Percentiles rank a stretch among this genome's conserved stretches.
phyloP scores from a whole-genome alignment of 1,140 invertebrate genomes.

The Arion vulgaris region DNA sequence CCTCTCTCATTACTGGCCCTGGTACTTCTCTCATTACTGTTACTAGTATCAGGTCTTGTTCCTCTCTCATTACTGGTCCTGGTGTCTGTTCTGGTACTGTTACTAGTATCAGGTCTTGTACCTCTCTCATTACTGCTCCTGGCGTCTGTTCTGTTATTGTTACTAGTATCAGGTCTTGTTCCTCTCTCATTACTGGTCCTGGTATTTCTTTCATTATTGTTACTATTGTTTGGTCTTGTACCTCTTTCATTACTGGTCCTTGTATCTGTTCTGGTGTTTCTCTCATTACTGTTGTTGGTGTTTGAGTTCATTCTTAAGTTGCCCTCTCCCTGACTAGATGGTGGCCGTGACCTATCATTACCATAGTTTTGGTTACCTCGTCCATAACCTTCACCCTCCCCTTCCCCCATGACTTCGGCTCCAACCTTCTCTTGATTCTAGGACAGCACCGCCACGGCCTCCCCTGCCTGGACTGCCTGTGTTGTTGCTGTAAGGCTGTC shows the following conservation, averaged over 20 bases:
- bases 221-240: background rate
- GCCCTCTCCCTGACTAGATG: background rate
- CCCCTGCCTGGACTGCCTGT: conserved; percentile 27
- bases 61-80: too few relatives aligned
- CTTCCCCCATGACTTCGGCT: background rate
- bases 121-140: too few relatives aligned
- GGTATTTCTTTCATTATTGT: too few relatives aligned
- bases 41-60: too few relatives aligned
- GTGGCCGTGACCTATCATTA: background rate
- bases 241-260: background rate
- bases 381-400: background rate
- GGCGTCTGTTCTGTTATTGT: too few relatives aligned
- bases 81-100: too few relatives aligned
- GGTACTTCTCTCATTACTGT: too few relatives aligned
- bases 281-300: background rate
- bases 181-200: too few relatives aligned
- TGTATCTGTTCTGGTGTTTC: background rate
- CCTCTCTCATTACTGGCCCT: too few relatives aligned
- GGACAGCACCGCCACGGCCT: background rate
- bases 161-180: too few relatives aligned
- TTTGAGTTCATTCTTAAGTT: background rate
- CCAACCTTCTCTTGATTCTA: too few relatives aligned
- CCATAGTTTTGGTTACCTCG: background rate
- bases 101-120: too few relatives aligned
- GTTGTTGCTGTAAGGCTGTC: background rate